Base-by-base conservation (phyloP, 2,888 invertebrate species). In the Rhimphoctona megacephalus region DNA sequence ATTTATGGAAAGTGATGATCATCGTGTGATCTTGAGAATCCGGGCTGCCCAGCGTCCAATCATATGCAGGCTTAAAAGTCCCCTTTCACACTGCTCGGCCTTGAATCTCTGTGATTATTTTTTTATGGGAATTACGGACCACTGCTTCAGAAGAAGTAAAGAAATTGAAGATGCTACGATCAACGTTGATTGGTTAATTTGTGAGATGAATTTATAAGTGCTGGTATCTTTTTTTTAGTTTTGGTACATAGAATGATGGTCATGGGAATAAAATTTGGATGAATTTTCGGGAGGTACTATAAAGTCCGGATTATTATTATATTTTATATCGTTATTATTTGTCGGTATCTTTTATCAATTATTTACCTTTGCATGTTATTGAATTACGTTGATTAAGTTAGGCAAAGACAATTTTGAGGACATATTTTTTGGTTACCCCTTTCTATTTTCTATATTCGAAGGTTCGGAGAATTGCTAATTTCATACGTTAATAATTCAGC, bases 401-500 rank as follows among this genome's bases (percentile, higher is more conserved):
- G 14, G 14, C 14, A 11, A 4, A 14, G 14, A 25, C 49, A 49
- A 49, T 19, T 14, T 57, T 14, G 25, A 57, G 25, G 57, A 30
- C n/a, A 49, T 49, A 49, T 49, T 49, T 57, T 4, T 57, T 30
- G 0, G 30, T 30, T 3, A 14, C 30, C 25, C 39, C 30, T 14
- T 61, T 30, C 30, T 14, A 30, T 61, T 14, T 61, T 30, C 30
- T 14, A 30, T 61, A 17, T 25, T 69, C 39, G 43, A n/a, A 43
- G 43, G 9, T 69, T 17, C 17, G 7, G 22, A 49, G 25, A 61
- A 61, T 61, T 9, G 43, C 74, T 36, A 43, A 61, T 66, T 64
- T 66, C 1, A 30, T 64, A 72, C 70, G 7, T 67, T 69, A 67
- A 46, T 78, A 69, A 52, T 77, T 61, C 19, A 52, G 39, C 49